A percentile compares a stretch with the other conserved stretches of the same genome.
Evolutionary conservation across 2,797 vertebrate species (phyloP).

Genomic region (Sphenopsis melanotis): DNA sequence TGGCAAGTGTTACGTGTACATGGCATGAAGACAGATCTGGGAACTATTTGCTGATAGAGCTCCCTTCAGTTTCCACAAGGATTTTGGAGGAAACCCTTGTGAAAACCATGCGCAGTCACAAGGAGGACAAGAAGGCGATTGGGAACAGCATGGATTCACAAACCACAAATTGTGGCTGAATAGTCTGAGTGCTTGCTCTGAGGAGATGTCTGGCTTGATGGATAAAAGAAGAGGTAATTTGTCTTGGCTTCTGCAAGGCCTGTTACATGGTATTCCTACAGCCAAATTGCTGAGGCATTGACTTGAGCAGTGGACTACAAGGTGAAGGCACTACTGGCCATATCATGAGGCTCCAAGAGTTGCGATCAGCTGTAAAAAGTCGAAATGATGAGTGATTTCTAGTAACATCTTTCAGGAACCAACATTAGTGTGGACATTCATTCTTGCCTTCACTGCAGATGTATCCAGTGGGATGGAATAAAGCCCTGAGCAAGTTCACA

Average conservation of each 20-base stretch:
- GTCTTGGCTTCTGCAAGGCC: not conserved
- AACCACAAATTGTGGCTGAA: not conserved
- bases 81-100: not conserved
- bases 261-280: not conserved
- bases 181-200: not conserved
- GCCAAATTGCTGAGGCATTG: not conserved
- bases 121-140: not conserved
- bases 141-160: not conserved
- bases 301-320: not conserved
- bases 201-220: not conserved
- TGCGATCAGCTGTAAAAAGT: not conserved
- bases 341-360: not conserved
- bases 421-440: not conserved
- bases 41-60: not conserved
- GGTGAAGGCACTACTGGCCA: rapidly evolving
- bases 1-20: not conserved
- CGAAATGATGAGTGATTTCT: not conserved
- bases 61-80: not conserved
- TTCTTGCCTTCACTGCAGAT: not conserved
- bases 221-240: not conserved
- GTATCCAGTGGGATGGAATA: not conserved
- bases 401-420: not conserved
- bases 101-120: not conserved
- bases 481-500: not conserved
- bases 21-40: not conserved